These are phyloP conservation scores for Acropora yongei DNA, from an alignment of 64 coral and sea anemone species.

Conservation along the genomic window DNA sequence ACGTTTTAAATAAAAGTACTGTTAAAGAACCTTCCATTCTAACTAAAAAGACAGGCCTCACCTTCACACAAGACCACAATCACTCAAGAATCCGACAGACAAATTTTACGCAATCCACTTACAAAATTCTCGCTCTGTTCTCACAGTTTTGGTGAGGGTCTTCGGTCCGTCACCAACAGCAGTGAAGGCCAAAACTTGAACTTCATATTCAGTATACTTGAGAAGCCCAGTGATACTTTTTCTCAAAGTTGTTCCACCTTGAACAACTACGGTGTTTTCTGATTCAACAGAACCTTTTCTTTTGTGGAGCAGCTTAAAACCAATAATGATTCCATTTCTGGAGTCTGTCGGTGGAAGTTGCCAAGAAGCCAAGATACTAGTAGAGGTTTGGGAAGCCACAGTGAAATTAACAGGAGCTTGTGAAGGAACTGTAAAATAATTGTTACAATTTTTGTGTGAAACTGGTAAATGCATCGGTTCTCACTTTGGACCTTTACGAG, in stretches of 20 bases:
- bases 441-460: too few species aligned
- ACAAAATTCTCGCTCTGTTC: neutral
- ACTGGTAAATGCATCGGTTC: too few species aligned
- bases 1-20: too few species aligned
- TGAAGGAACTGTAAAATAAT: too few species aligned
- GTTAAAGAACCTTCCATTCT: too few species aligned
- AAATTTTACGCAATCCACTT: too few species aligned
- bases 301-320: neutral
- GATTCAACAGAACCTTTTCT: neutral
- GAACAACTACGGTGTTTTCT: neutral
- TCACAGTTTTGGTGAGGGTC: neutral
- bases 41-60: too few species aligned
- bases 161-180: neutral
- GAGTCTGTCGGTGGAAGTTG: conserved; percentile 2
- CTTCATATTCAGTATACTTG: conserved; percentile 21
- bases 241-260: neutral
- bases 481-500: too few species aligned
- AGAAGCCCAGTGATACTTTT: neutral
- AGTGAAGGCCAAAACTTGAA: conserved; percentile 23
- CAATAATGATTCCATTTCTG: neutral
- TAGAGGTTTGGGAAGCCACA: neutral
- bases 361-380: neutral
- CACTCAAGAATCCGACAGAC: too few species aligned
- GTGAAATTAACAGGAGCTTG: neutral
- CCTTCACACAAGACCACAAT: too few species aligned